Evolutionary conservation across 37 sponge, comb jelly and placozoan genomes (phyloP).

Genomic region (Eunapius fragilis): DNA sequence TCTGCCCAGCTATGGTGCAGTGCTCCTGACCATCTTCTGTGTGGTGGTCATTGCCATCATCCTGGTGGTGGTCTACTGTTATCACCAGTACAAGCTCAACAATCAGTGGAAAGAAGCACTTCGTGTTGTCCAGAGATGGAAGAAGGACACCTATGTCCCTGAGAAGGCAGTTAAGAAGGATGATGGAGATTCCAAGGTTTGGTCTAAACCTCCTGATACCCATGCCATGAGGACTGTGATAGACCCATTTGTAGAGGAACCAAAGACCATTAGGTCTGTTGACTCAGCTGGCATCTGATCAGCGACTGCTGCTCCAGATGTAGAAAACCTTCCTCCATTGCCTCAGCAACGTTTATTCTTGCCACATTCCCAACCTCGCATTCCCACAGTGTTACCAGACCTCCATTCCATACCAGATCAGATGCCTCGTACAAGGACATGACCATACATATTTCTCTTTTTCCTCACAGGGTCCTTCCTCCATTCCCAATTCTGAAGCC

Average conservation of each 20-base stretch:
- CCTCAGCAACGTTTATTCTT: constrained; percentile 54
- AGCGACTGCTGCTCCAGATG: not conserved
- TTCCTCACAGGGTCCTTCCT: constrained; percentile 64
- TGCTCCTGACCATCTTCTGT: constrained; percentile 54
- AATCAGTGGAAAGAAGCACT: constrained; percentile 56
- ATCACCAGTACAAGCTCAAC: constrained; percentile 51
- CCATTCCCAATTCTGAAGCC: constrained; percentile 5
- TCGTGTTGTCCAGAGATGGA: constrained; percentile 71
- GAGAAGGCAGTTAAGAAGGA: constrained; percentile 65
- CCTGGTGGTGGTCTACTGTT: constrained; percentile 42
- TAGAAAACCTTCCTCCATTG: constrained; percentile 62
- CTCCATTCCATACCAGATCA: not conserved
- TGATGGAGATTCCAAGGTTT: constrained; percentile 54
- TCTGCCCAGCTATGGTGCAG: not conserved
- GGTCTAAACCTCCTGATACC: constrained; percentile 69
- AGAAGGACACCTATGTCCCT: constrained; percentile 62
- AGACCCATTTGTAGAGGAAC: constrained; percentile 68
- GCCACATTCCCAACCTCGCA: constrained; percentile 49
- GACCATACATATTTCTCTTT: not conserved
- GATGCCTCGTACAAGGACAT: constrained; percentile 15
- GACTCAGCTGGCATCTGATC: not conserved
- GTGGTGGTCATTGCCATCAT: constrained; percentile 44
- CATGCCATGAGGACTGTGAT: constrained; percentile 66
- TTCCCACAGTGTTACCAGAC: constrained; percentile 14
- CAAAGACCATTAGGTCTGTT: not conserved